phyloP scores from a whole-genome alignment of 2,113 vertebrate species.

The Oncorhynchus masou region DNA sequence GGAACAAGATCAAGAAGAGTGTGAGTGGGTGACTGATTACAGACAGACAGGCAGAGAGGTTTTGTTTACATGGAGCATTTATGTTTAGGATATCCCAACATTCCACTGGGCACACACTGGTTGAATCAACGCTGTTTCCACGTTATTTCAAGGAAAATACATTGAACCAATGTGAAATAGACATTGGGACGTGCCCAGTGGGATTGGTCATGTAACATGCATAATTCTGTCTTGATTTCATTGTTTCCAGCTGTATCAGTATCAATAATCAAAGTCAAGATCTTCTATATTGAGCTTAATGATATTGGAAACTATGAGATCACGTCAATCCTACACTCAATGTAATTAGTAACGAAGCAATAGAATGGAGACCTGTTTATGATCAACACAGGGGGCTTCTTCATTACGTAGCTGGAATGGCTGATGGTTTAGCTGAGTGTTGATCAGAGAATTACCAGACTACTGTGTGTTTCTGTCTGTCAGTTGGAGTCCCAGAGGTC shows the following conservation, averaged over 20 bases:
- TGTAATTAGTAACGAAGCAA: conserved; percentile 50
- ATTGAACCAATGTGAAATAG: no score
- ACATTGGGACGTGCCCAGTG: no score
- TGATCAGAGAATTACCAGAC: conserved; percentile 1
- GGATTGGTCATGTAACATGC: neutral
- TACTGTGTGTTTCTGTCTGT: conserved; percentile 27
- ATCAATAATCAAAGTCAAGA: neutral
- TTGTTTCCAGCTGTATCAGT: no score
- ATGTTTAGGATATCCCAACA: neutral
- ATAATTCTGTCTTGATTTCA: no score
- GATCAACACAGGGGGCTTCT: conserved; percentile 16
- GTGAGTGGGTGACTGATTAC: conserved; percentile 72
- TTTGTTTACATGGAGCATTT: neutral
- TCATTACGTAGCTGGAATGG: neutral
- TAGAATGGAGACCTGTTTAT: neutral
- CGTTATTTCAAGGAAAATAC: conserved; percentile 5
- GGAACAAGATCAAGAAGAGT: conserved; percentile 97
- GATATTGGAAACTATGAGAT: conserved; percentile 47
- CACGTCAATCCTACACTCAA: conserved; percentile 44
- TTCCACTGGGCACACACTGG: neutral
- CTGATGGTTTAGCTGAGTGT: neutral
- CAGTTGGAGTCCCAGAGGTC: conserved; percentile 91
- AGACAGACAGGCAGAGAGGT: neutral
- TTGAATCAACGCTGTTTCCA: no score
- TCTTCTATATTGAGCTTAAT: conserved; percentile 21